phyloP scores from a whole-genome alignment of 2,113 vertebrate species.

The Coptodon bakossiorum region DNA sequence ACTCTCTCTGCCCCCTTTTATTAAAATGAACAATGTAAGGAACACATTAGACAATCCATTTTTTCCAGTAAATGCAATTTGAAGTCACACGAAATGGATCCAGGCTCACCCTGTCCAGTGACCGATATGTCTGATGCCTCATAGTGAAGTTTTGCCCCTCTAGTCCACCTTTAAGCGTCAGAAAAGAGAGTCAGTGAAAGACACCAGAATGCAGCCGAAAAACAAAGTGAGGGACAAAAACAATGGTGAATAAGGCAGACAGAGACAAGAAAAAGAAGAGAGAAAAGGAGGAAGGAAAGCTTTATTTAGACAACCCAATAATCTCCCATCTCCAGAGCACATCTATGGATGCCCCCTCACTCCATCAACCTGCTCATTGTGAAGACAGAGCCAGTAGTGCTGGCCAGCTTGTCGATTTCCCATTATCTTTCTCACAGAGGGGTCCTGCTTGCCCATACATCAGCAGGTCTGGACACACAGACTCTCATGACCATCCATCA shows the following conservation, averaged over 20 bases:
- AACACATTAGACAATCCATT: not conserved
- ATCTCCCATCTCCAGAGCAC: slow-evolving; percentile 65
- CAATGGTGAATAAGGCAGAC: not conserved
- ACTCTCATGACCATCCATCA: slow-evolving; percentile 54
- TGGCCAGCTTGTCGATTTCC: slow-evolving; percentile 78
- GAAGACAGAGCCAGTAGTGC: slow-evolving; percentile 65
- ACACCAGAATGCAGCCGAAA: not conserved
- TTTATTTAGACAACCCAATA: slow-evolving; percentile 71
- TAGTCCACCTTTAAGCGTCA: not conserved
- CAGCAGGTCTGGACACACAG: slow-evolving; percentile 58
- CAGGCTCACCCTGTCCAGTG: not conserved
- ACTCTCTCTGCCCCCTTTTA: not conserved
- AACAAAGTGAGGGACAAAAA: slow-evolving; percentile 19
- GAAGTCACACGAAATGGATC: slow-evolving; percentile 1
- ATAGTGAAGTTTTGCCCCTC: not conserved
- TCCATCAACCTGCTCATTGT: slow-evolving; percentile 69
- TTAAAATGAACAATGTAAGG: slow-evolving; percentile 3
- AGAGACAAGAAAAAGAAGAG: slow-evolving; percentile 3
- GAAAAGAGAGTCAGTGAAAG: not conserved
- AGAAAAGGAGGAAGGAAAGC: slow-evolving; percentile 24
- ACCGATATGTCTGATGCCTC: not conserved
- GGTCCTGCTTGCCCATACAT: slow-evolving; percentile 74
- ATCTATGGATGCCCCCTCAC: slow-evolving; percentile 60
- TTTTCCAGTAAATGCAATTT: not conserved
- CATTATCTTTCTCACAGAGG: slow-evolving; percentile 76